These are phyloP conservation scores for Drusus annulatus DNA, from an alignment of 1,140 invertebrate species.

Conservation along the genomic window DNA sequence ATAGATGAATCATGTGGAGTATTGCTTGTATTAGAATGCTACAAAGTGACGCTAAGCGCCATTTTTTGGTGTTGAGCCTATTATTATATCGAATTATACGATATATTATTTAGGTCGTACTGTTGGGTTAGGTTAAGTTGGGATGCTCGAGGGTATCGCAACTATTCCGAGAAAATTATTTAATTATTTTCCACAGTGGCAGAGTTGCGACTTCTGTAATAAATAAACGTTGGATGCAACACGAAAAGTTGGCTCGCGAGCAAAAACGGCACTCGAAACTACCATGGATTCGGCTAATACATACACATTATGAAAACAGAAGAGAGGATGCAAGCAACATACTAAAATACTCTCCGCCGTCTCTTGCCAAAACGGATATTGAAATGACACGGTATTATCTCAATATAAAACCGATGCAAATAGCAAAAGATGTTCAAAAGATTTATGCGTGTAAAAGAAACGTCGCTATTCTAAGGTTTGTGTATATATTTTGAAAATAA, in stretches of 20 bases:
- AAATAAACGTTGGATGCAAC: neutral
- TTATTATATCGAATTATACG: no score
- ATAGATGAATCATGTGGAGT: no score
- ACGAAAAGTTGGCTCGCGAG: conserved; percentile 44
- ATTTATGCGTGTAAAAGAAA: no score
- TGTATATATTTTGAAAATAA: no score
- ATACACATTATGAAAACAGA: conserved; percentile 25
- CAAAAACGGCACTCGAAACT: conserved; percentile 17
- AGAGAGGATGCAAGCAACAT: neutral
- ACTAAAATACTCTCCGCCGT: conserved; percentile 28
- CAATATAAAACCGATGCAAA: neutral
- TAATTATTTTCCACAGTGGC: neutral
- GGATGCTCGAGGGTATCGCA: neutral
- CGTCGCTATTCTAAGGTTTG: no score
- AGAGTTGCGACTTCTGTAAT: neutral
- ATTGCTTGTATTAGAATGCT: no score
- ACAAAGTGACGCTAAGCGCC: no score
- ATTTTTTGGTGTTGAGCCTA: no score
- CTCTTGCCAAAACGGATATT: conserved; percentile 8
- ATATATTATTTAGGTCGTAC: no score
- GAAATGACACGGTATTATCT: neutral
- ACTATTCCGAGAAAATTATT: neutral
- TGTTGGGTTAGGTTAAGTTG: neutral
- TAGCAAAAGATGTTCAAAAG: no score
- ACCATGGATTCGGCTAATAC: neutral